Evolutionary conservation across 2,113 vertebrate genomes (phyloP), one percentile per base, ranked within the genome.

Genomic region (Chamaea fasciata): DNA sequence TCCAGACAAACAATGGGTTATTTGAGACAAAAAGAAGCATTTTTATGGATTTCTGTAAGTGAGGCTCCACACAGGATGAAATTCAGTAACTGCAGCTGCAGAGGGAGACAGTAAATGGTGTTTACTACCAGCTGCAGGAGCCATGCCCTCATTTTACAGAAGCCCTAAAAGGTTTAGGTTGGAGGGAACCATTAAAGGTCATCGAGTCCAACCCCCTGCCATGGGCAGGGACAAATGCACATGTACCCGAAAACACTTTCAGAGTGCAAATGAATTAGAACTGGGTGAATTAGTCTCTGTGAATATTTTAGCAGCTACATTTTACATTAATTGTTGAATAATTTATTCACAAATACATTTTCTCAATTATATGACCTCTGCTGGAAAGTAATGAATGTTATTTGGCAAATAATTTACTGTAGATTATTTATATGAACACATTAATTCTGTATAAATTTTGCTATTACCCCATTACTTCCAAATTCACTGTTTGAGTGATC

Each of bases 271-370:
- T 71, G 2, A 91, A 83, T 92, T 90, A 92, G 93, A 83, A 90
- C 52, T 57, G 63, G 60, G 60, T 91, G 91, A 92, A 90, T 96
- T 93, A 96, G 86, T 92, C 52, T 89, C 78, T 90, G 55, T 92
- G 92, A 96, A 95, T 92, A 94, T 93, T 94, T 92, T 90, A 95
- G 42, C 77, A 0, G 11, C 65, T 93, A 77, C 30, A 37, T 95
- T 90, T 93, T 92, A 70, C 69, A 92, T 87, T 91, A 97, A 92
- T 93, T 86, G 84, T 88, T 95, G 90, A 95, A 95, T 93, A 96
- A 94, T 87, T 89, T 92, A 92, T 90, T 77, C 85, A 95, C 76
- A 91, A 96, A 96, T 95, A 95, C 24, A 83, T 94, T 83, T 95
- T 74, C 91, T 92, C 88, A 71, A 73, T 96, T 96, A 89, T 94